phyloP scores from a whole-genome alignment of 2,888 invertebrate genomes.

The Brachynemurus nebulosus region DNA sequence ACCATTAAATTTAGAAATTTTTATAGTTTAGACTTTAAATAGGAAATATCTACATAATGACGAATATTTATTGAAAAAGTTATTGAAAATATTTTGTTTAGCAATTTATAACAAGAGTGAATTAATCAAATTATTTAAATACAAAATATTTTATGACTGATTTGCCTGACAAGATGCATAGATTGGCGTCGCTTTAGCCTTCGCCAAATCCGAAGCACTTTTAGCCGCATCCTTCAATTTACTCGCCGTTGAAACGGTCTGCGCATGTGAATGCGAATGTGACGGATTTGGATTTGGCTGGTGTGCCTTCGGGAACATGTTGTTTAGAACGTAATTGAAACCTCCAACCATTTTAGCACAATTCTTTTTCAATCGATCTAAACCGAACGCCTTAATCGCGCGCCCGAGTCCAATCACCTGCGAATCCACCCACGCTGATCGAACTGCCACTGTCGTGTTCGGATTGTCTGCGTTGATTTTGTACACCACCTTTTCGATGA shows the following conservation, averaged over 20 bases:
- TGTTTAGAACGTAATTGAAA: slow-evolving; percentile 66
- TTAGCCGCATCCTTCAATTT: slow-evolving; percentile 68
- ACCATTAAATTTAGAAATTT: too few species aligned
- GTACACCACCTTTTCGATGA: slow-evolving; percentile 83
- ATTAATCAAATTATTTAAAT: neutral
- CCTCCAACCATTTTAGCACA: slow-evolving; percentile 68
- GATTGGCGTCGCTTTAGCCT: slow-evolving; percentile 37
- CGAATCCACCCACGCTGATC: slow-evolving; percentile 83
- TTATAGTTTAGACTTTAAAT: too few species aligned
- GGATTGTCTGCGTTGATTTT: slow-evolving; percentile 50
- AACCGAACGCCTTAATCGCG: slow-evolving; percentile 79
- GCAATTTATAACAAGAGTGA: neutral
- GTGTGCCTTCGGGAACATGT: slow-evolving; percentile 47
- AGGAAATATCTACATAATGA: neutral
- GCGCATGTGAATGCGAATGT: slow-evolving; percentile 20
- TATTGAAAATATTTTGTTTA: neutral
- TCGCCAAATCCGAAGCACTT: slow-evolving; percentile 69
- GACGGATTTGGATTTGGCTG: slow-evolving; percentile 24
- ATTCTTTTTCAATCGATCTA: slow-evolving; percentile 81
- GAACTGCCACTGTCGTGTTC: slow-evolving; percentile 60
- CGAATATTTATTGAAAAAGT: too few species aligned
- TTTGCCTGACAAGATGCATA: slow-evolving; percentile 31
- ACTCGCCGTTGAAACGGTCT: slow-evolving; percentile 24
- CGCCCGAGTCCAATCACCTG: slow-evolving; percentile 76
- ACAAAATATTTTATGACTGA: slow-evolving; percentile 18